phyloP scores from a whole-genome alignment of 1,140 invertebrate genomes.

The Caenorhabditis inopinata region DNA sequence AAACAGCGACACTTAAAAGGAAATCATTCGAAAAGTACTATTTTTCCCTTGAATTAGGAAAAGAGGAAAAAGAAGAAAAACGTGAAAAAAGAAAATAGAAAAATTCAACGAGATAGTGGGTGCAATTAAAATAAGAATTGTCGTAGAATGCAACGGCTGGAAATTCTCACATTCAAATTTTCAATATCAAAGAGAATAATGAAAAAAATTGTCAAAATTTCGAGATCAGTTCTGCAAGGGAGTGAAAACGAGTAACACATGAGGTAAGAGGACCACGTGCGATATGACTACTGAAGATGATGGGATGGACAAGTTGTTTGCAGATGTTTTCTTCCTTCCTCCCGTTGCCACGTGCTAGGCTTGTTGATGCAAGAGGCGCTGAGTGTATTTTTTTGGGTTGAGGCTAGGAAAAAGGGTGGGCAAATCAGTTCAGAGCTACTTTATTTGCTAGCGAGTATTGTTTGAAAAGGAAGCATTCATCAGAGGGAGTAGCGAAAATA shows the following conservation, averaged over 20 bases:
- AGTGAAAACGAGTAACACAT: constrained; percentile 11
- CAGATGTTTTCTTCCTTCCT: constrained; percentile 7
- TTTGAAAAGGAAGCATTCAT: not conserved
- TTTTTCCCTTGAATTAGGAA: not conserved
- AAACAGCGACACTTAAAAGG: no score
- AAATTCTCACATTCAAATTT: no score
- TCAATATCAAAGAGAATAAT: no score
- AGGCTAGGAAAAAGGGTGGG: not conserved
- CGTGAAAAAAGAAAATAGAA: not conserved
- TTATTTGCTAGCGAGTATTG: constrained; percentile 13
- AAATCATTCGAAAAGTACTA: not conserved
- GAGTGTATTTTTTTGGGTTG: not conserved
- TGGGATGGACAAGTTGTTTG: not conserved
- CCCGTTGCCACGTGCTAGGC: not conserved
- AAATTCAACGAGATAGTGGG: not conserved
- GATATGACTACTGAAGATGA: constrained; percentile 17
- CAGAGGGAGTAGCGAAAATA: not conserved
- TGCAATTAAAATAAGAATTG: no score
- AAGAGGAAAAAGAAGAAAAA: no score
- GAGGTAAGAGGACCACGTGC: not conserved
- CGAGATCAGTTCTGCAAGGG: not conserved
- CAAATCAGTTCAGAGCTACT: not conserved
- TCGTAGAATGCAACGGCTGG: no score
- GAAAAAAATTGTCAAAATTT: no score
- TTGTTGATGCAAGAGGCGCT: not conserved